These are phyloP conservation scores for Anas bernieri DNA, from an alignment of 2,797 vertebrate genomes.

Conservation along the genomic window DNA sequence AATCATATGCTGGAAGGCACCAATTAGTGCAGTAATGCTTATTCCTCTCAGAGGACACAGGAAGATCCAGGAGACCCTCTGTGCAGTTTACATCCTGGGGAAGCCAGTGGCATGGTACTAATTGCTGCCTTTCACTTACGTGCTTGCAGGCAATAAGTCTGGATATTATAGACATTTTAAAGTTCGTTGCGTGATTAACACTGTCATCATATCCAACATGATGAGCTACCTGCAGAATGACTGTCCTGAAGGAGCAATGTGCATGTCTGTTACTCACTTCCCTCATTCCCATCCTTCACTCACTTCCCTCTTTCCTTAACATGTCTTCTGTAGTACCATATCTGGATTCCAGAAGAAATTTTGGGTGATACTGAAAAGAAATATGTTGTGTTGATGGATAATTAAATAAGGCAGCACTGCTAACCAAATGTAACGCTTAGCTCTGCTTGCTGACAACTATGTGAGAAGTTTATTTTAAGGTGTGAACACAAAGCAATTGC, in stretches of 20 bases:
- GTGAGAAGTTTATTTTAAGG: background rate
- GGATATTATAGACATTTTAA: background rate
- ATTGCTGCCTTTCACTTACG: background rate
- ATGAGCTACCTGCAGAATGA: background rate
- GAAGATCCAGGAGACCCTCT: background rate
- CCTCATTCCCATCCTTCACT: background rate
- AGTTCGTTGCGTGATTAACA: background rate
- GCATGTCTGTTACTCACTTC: background rate
- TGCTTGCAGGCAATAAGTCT: background rate
- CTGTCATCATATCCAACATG: background rate
- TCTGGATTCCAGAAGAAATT: background rate
- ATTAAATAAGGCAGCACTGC: background rate
- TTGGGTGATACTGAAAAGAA: background rate
- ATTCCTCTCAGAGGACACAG: background rate
- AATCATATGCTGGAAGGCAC: background rate
- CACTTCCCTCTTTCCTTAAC: background rate
- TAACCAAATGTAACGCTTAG: background rate
- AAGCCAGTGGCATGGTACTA: background rate
- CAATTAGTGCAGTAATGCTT: background rate
- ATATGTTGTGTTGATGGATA: background rate
- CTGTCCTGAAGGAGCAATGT: background rate
- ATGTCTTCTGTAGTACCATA: background rate
- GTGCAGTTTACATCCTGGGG: background rate
- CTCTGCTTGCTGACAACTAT: background rate
- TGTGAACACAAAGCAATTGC: background rate